Evolutionary conservation across 2,888 invertebrate species (phyloP).

Genomic region (Idaea dimidiata): DNA sequence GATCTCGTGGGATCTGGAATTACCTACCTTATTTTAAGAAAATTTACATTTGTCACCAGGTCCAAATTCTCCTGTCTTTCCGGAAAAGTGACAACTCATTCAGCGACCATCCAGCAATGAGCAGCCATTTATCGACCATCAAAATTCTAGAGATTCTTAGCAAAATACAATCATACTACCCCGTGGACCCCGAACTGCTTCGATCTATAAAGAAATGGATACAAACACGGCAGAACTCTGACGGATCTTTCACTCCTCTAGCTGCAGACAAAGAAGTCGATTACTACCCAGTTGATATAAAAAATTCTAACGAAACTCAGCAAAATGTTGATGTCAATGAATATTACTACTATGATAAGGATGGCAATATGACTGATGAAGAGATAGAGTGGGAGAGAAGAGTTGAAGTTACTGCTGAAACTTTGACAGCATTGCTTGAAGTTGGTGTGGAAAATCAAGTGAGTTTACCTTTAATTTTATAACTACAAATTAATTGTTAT

Average conservation of each 20-base stretch:
- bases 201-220: conserved; percentile 83
- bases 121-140: conserved; percentile 82
- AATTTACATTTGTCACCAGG: conserved; percentile 47
- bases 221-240: conserved; percentile 79
- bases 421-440: conserved; percentile 81
- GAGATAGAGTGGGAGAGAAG: conserved; percentile 76
- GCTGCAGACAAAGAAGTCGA: conserved; percentile 81
- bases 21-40: no score
- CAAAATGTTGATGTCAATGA: conserved; percentile 68
- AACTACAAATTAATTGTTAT: background rate
- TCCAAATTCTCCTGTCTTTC: conserved; percentile 82
- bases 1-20: no score
- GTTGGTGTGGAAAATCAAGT: conserved; percentile 82
- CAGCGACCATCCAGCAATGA: conserved; percentile 83
- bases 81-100: conserved; percentile 84
- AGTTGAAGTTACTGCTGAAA: conserved; percentile 83
- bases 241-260: conserved; percentile 82
- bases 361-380: conserved; percentile 74
- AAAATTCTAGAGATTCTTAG: conserved; percentile 81
- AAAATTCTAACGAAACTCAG: conserved; percentile 55
- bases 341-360: conserved; percentile 74
- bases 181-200: conserved; percentile 82
- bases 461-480: conserved; percentile 12
- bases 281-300: conserved; percentile 68
- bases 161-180: conserved; percentile 82